Percentiles rank a stretch among this genome's conserved stretches.
phyloP scores from a whole-genome alignment of 1,140 invertebrate species.

The Tetragnatha versicolor region DNA sequence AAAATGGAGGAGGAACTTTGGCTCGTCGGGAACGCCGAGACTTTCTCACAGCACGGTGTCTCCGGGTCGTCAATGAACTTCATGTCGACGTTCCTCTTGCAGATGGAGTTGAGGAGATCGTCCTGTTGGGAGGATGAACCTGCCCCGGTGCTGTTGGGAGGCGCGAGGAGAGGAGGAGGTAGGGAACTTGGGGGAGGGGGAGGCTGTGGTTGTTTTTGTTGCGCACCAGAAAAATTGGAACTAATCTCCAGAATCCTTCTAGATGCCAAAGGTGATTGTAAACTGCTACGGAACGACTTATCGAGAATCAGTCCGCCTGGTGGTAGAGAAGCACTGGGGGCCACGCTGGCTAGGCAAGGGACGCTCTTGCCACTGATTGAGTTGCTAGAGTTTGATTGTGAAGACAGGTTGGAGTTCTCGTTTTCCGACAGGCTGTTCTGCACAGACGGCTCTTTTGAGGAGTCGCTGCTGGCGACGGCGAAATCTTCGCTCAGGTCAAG shows the following conservation, averaged over 20 bases:
- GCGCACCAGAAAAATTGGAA: slow-evolving; percentile 12
- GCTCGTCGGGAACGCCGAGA: slow-evolving; percentile 37
- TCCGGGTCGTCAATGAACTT: slow-evolving; percentile 65
- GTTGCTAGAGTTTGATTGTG: slow-evolving; percentile 46
- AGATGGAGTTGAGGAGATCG: not conserved
- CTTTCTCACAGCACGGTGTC: slow-evolving; percentile 42
- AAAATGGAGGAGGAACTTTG: slow-evolving; percentile 50
- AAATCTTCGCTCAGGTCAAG: slow-evolving; percentile 37
- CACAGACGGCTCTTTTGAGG: slow-evolving; percentile 33
- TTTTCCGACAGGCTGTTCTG: slow-evolving; percentile 49
- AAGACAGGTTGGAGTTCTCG: slow-evolving; percentile 47
- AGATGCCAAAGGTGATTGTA: slow-evolving; percentile 35
- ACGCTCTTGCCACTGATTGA: slow-evolving; percentile 18
- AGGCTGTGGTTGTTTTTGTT: slow-evolving; percentile 2
- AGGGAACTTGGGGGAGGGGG: slow-evolving; percentile 20
- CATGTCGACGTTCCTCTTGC: slow-evolving; percentile 60
- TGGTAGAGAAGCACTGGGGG: not conserved
- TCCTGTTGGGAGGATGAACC: slow-evolving; percentile 1
- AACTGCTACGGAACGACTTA: slow-evolving; percentile 28
- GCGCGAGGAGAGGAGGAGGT: not conserved
- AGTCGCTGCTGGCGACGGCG: slow-evolving; percentile 37
- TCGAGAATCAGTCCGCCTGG: slow-evolving; percentile 30
- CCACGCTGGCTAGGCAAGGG: not conserved
- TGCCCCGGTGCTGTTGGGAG: not conserved
- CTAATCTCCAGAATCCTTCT: slow-evolving; percentile 45